Base-by-base conservation (phyloP, 2,113 vertebrate species). In the Pyrgilauda ruficollis region DNA sequence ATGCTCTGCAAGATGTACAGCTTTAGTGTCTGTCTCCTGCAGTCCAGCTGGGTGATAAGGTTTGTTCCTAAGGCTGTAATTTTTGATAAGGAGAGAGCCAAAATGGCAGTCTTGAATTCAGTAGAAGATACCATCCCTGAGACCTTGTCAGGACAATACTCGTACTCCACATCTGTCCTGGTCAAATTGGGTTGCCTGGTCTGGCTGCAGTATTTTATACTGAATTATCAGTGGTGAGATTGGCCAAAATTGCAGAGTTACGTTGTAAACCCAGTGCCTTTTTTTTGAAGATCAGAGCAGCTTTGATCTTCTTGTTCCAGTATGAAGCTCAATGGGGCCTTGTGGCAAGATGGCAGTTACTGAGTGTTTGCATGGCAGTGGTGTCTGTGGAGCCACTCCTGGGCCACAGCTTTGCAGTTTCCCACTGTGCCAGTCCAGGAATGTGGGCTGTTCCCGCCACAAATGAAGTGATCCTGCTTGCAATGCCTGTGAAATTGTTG, bases 321-420 rank as follows among this genome's bases (percentile, higher is more conserved):
- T 13, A 50, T 26, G 28, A 35, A 83, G 47, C 64, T 30, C 30
- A 24, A 0, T 6, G 21, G 63, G 11, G 16, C 72, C 78, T 23
- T 3, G 1, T 27, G 75, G 23, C 59, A 33, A 0, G 0, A 3
- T 8, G 41, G 31, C 67, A 63, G 46, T n/a, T 55, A 9, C 1
- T 53, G 39, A 47, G 50, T 46, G 21, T 55, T 41, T 62, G 37
- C 6, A 3, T 28, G 44, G 61, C 17, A 80, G 0, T 26, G 56
- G 30, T 44, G 26, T 49, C 66, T 56, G 37, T 50, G 62, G 28
- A 76, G 27, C 41, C 49, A 47, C 26, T 59, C 49, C 67, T 63
- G 47, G 4, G 30, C 73, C 41, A 27, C 76, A 77, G 81, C 74
- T 44, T 50, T 31, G 64, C 73, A 24, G 61, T 46, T 64, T 55